These are phyloP conservation scores for Luidia sarsii DNA, from an alignment of 53 echinoderm and acorn worm genomes.

Conservation along the genomic window DNA sequence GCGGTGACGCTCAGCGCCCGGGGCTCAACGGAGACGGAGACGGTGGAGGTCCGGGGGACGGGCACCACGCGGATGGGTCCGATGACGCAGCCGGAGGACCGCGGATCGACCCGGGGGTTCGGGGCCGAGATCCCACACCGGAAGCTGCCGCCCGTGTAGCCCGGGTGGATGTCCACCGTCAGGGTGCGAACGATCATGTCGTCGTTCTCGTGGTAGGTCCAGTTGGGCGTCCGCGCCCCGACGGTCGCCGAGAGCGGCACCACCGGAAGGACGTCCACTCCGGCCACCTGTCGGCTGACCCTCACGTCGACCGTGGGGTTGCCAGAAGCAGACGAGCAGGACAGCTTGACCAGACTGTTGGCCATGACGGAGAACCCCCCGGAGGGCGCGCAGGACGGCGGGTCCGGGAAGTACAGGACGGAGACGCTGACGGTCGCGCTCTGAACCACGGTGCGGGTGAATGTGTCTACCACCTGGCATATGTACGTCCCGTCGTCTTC, in stretches of 20 bases:
- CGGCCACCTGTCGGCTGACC: slow-evolving; percentile 11
- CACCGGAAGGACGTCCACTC: not conserved
- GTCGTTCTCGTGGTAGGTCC: slow-evolving; percentile 43
- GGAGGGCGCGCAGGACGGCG: slow-evolving; percentile 9
- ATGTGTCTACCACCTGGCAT: slow-evolving; percentile 31
- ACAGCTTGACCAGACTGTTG: slow-evolving; percentile 27
- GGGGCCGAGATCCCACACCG: slow-evolving; percentile 2
- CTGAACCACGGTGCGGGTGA: not conserved
- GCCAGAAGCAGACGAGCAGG: slow-evolving; percentile 20
- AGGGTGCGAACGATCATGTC: slow-evolving; percentile 22
- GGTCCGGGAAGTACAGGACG: slow-evolving; percentile 38
- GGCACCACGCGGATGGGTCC: slow-evolving; percentile 33
- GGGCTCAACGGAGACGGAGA: slow-evolving; percentile 12
- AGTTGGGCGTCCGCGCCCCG: slow-evolving; percentile 26
- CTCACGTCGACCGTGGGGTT: slow-evolving; percentile 34
- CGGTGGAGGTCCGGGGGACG: slow-evolving; percentile 3
- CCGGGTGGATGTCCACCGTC: not conserved
- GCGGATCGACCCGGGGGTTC: not conserved
- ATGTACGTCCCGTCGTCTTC: slow-evolving; percentile 36
- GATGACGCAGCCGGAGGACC: not conserved
- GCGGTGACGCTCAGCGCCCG: slow-evolving; percentile 13
- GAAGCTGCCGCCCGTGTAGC: slow-evolving; percentile 5
- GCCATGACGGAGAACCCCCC: slow-evolving; percentile 37
- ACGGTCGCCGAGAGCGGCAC: slow-evolving; percentile 11
- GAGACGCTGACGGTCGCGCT: slow-evolving; percentile 18